phyloP scores from a whole-genome alignment of 2,113 vertebrate genomes.

The Equus przewalskii region DNA sequence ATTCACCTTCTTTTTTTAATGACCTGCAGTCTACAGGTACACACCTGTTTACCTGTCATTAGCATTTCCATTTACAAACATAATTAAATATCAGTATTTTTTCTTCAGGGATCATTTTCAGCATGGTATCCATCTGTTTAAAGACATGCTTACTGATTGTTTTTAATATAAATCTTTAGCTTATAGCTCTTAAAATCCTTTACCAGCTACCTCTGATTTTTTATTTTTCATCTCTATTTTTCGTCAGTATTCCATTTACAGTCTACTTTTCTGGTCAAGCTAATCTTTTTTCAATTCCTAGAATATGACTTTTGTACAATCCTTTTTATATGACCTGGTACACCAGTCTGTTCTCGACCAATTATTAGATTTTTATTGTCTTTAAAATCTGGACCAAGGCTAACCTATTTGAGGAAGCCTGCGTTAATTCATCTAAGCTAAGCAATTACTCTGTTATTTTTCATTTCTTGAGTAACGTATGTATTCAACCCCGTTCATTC shows the following conservation, averaged over 20 bases:
- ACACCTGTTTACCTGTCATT: not conserved
- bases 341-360: not conserved
- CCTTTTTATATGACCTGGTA: not conserved
- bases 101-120: not conserved
- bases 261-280: not conserved
- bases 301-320: not conserved
- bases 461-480: not conserved
- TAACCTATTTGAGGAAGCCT: not conserved
- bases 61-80: slow-evolving; percentile 32
- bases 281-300: not conserved
- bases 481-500: not conserved
- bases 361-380: slow-evolving; percentile 14
- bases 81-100: not conserved
- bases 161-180: not conserved
- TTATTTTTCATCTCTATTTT: not conserved
- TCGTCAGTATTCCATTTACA: not conserved
- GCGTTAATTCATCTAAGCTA: not conserved
- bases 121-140: not conserved
- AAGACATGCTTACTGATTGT: not conserved
- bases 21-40: not conserved
- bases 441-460: not conserved
- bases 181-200: not conserved
- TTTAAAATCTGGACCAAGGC: not conserved
- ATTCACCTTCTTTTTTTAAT: not conserved
- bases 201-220: not conserved